Evolutionary conservation across 2,888 invertebrate genomes (phyloP).

Genomic region (Fragum whitleyi): DNA sequence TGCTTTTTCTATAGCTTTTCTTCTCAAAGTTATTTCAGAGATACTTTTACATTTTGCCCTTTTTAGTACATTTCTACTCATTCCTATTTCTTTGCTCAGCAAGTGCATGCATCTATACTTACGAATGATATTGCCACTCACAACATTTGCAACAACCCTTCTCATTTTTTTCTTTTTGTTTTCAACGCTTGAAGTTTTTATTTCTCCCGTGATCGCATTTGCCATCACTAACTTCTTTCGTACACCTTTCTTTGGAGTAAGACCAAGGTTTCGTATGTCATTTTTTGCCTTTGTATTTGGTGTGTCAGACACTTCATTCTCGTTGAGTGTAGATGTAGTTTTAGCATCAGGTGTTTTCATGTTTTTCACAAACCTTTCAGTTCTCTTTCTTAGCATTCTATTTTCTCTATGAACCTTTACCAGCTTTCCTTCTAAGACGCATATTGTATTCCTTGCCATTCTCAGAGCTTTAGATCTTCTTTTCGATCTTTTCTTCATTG

Average conservation of each 20-base stretch:
- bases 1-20: too few species aligned
- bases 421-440: too few species aligned
- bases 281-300: not conserved
- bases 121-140: slow-evolving; percentile 33
- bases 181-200: too few species aligned
- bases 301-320: not conserved
- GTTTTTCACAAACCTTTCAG: not conserved
- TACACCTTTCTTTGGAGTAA: not conserved
- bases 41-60: not conserved
- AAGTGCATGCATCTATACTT: slow-evolving; percentile 37
- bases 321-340: not conserved
- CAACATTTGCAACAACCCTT: slow-evolving; percentile 11
- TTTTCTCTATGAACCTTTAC: too few species aligned
- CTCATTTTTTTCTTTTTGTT: slow-evolving; percentile 9
- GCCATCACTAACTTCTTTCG: not conserved
- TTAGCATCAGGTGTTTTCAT: not conserved
- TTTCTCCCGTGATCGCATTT: slow-evolving; percentile 16
- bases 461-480: too few species aligned
- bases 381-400: not conserved
- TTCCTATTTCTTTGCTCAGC: slow-evolving; percentile 30
- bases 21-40: not conserved
- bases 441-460: too few species aligned
- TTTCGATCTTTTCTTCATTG: too few species aligned
- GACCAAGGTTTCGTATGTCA: not conserved
- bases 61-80: slow-evolving; percentile 32